Conservation (phyloP, 2,888 invertebrate species). For the Lepidocyrtoides sp. region DNA sequence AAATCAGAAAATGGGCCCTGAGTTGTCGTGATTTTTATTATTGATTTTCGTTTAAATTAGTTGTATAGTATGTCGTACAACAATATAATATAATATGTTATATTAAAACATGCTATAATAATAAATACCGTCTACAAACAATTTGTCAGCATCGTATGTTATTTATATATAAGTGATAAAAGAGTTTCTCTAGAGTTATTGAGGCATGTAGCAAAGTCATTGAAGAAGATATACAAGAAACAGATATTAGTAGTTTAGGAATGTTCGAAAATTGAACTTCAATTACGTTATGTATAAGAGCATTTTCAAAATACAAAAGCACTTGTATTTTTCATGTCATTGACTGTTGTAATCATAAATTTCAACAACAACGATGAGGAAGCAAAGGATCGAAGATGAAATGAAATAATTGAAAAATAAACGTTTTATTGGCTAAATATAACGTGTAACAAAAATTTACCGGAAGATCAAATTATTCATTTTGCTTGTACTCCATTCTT, state of each 20-base stretch:
- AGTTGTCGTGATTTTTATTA: slow-evolving; percentile 76
- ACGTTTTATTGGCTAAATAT: slow-evolving; percentile 8
- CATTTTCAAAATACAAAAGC: not conserved
- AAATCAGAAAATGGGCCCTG: slow-evolving; percentile 57
- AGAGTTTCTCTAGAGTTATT: not conserved
- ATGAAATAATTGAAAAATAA: slow-evolving; percentile 13
- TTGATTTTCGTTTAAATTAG: slow-evolving; percentile 28
- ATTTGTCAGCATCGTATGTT: not conserved
- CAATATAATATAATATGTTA: slow-evolving; percentile 15
- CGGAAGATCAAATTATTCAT: slow-evolving; percentile 9
- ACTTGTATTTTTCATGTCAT: not conserved
- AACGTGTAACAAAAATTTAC: slow-evolving; percentile 23
- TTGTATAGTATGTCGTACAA: slow-evolving; percentile 21
- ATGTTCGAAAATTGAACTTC: too few relatives aligned
- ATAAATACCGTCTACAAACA: slow-evolving; percentile 33
- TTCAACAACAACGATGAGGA: slow-evolving; percentile 2
- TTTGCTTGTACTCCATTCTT: slow-evolving; percentile 18
- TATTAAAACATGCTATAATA: not conserved
- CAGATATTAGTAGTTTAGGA: too few relatives aligned
- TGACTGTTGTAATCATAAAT: not conserved
- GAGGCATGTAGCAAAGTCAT: not conserved
- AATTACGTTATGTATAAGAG: not conserved
- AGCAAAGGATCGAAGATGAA: not conserved
- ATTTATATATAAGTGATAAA: slow-evolving; percentile 1
- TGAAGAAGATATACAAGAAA: not conserved